phyloP scores from a whole-genome alignment of 2,888 invertebrate species.

The Epsilonema sp. region DNA sequence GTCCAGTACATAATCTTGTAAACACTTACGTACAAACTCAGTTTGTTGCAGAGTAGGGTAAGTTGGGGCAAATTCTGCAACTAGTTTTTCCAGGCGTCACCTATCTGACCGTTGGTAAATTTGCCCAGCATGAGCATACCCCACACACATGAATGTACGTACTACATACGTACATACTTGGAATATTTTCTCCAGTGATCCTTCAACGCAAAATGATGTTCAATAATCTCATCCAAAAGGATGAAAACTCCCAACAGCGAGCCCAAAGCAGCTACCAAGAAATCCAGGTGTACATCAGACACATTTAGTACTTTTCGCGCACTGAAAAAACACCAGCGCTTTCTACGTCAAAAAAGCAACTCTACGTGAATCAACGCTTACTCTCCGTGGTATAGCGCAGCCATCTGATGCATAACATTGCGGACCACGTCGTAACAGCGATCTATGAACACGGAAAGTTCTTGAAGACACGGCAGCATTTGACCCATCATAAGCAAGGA shows the following conservation, averaged over 20 bases:
- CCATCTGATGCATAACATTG: conserved; percentile 52
- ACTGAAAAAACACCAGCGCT: too few relatives aligned
- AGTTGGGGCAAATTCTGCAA: background rate
- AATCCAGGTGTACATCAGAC: background rate
- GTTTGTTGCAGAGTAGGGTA: background rate
- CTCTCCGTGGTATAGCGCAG: conserved; percentile 42
- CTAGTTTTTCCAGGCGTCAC: too few relatives aligned
- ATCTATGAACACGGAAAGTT: conserved; percentile 46
- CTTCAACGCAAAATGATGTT: conserved; percentile 39
- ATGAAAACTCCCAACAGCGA: conserved; percentile 36
- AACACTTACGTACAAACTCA: too few relatives aligned
- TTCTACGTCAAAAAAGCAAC: too few relatives aligned
- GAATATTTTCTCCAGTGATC: conserved; percentile 58
- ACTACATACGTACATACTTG: conserved; percentile 30
- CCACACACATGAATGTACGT: too few relatives aligned
- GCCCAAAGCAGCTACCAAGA: conserved; percentile 34
- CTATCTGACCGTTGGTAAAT: too few relatives aligned
- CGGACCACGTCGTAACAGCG: conserved; percentile 50
- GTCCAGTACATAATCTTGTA: too few relatives aligned
- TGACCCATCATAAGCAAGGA: conserved; percentile 17
- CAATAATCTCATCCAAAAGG: conserved; percentile 47
- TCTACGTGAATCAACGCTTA: too few relatives aligned
- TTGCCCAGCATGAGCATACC: too few relatives aligned
- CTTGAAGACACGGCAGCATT: conserved; percentile 25
- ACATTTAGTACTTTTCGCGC: background rate